A percentile compares a stretch with the other conserved stretches of the same genome.
Evolutionary conservation across 2,797 vertebrate genomes (phyloP).

Genomic region (Melanotaenia boesemani): DNA sequence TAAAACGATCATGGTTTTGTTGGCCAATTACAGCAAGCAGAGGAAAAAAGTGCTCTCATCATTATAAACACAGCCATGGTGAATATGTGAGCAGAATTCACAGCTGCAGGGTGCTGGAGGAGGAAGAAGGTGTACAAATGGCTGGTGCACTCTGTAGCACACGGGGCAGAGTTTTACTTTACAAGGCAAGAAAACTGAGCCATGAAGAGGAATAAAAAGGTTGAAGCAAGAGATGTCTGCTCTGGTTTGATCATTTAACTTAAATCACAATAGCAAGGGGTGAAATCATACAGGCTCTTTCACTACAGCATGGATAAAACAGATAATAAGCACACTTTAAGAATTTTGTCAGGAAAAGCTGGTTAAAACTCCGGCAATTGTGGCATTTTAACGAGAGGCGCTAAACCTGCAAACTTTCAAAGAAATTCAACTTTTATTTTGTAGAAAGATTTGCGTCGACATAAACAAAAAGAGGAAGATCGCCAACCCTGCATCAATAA

Average conservation of each 20-base stretch:
- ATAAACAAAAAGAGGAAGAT: slow-evolving; percentile 14
- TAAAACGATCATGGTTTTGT: slow-evolving; percentile 87
- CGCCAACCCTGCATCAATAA: slow-evolving; percentile 36
- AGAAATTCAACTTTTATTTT: slow-evolving; percentile 30
- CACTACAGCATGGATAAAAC: not conserved
- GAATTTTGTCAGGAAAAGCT: slow-evolving; percentile 11
- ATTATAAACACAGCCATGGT: slow-evolving; percentile 43
- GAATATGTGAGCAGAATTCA: slow-evolving; percentile 61
- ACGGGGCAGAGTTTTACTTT: slow-evolving; percentile 46
- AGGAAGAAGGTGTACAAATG: slow-evolving; percentile 65
- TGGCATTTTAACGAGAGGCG: not conserved
- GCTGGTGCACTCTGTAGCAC: slow-evolving; percentile 53
- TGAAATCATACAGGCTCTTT: not conserved
- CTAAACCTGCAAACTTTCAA: slow-evolving; percentile 27
- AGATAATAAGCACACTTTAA: not conserved
- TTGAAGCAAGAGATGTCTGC: slow-evolving; percentile 17
- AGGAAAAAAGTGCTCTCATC: slow-evolving; percentile 44
- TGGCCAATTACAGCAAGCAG: slow-evolving; percentile 85
- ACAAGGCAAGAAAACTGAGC: slow-evolving; percentile 40
- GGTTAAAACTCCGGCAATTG: not conserved
- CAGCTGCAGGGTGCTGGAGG: slow-evolving; percentile 58
- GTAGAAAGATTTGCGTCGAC: slow-evolving; percentile 22
- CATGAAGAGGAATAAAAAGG: slow-evolving; percentile 32
- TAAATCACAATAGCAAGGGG: slow-evolving; percentile 22
- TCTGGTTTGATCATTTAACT: slow-evolving; percentile 16